Evolutionary conservation across 2,113 vertebrate genomes (phyloP).

Genomic region (Dromiciops gliroides): DNA sequence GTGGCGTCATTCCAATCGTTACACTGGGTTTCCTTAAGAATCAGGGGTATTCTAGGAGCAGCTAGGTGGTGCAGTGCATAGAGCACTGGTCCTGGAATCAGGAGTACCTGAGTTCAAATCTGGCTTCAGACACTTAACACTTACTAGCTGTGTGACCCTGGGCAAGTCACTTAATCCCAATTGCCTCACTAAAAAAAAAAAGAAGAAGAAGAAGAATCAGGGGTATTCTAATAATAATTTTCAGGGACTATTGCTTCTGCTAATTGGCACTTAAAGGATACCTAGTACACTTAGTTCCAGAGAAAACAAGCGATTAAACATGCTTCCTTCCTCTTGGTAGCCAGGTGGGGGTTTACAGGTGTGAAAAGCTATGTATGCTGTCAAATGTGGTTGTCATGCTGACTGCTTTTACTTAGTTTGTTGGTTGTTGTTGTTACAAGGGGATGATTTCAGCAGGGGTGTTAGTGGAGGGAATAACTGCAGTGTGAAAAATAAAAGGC

Average conservation of each 20-base stretch:
- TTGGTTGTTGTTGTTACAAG: neutral
- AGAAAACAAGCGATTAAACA: neutral
- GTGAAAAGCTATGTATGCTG: neutral
- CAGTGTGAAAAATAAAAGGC: neutral
- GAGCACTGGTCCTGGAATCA: too few relatives aligned
- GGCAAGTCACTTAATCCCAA: too few relatives aligned
- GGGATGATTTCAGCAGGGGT: neutral
- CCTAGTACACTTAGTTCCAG: neutral
- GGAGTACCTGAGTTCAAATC: too few relatives aligned
- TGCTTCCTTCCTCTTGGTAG: neutral
- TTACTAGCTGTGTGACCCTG: too few relatives aligned
- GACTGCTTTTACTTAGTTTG: neutral
- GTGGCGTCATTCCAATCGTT: too few relatives aligned
- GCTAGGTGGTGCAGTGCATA: too few relatives aligned
- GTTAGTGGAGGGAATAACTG: neutral
- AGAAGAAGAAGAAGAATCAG: too few relatives aligned
- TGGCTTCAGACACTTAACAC: too few relatives aligned
- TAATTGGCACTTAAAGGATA: neutral
- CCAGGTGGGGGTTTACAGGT: neutral
- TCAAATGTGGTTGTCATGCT: neutral
- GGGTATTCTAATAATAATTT: conserved; percentile 56
- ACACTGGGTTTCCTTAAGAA: too few relatives aligned
- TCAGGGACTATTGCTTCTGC: conserved; percentile 34
- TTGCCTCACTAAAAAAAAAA: too few relatives aligned
- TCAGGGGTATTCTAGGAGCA: too few relatives aligned